Percentiles rank a stretch among this genome's conserved stretches.
phyloP scores from a whole-genome alignment of 1,140 invertebrate genomes.

The Nylanderia fulva region DNA sequence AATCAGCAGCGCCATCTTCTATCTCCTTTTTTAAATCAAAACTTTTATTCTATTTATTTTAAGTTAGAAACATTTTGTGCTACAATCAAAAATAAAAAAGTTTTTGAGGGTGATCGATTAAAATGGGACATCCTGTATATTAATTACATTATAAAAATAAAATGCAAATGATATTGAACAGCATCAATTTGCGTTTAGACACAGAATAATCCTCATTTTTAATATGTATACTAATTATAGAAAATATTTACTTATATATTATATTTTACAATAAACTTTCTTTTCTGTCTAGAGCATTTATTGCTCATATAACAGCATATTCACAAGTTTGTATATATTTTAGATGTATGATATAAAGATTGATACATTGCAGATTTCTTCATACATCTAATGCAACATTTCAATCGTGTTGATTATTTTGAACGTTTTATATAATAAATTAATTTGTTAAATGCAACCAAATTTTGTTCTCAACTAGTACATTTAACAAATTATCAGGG shows the following conservation, averaged over 20 bases:
- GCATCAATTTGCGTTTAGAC: neutral
- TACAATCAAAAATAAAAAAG: too few species aligned
- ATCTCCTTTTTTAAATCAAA: too few species aligned
- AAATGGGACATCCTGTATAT: too few species aligned
- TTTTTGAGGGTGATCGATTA: too few species aligned
- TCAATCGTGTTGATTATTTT: constrained; percentile 37
- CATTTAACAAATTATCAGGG: constrained; percentile 50
- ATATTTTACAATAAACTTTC: constrained; percentile 65
- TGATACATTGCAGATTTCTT: constrained; percentile 31
- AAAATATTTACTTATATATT: constrained; percentile 65
- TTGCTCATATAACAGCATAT: constrained; percentile 65
- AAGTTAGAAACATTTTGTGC: too few species aligned
- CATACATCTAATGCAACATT: neutral
- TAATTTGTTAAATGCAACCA: constrained; percentile 43
- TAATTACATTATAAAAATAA: neutral
- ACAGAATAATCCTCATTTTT: constrained; percentile 35
- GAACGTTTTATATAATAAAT: neutral
- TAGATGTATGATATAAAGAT: constrained; percentile 35
- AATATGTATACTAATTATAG: constrained; percentile 43
- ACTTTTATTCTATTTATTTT: too few species aligned
- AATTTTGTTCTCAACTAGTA: neutral
- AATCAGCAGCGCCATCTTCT: too few species aligned
- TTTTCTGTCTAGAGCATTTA: constrained; percentile 67
- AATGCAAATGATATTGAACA: neutral
- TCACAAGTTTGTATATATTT: constrained; percentile 58